These are phyloP conservation scores for Notamacropus eugenii DNA, from an alignment of 2,797 vertebrate genomes.

Conservation along the genomic window DNA sequence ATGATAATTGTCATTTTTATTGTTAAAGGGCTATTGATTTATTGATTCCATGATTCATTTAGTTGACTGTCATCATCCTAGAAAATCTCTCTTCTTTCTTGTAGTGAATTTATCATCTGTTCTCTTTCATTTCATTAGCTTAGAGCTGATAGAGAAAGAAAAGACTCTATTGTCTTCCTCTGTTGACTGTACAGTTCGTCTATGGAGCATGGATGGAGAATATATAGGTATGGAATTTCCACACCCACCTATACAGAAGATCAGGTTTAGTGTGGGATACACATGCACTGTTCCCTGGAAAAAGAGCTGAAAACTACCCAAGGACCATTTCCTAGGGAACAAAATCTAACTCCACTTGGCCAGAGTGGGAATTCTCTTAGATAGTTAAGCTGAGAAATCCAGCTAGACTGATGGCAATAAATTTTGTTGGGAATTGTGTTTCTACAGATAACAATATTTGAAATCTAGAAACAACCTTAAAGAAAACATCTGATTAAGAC, in stretches of 20 bases:
- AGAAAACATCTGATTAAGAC: neutral
- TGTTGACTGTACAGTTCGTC: slow-evolving; percentile 81
- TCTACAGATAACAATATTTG: neutral
- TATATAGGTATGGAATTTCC: slow-evolving; percentile 79
- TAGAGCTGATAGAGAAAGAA: slow-evolving; percentile 86
- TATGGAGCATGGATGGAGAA: slow-evolving; percentile 85
- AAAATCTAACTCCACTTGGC: neutral
- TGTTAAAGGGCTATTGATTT: neutral
- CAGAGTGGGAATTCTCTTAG: slow-evolving; percentile 7
- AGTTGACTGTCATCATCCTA: neutral
- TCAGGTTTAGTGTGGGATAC: too few relatives aligned
- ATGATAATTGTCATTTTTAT: neutral
- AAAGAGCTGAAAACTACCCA: neutral
- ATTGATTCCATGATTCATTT: neutral
- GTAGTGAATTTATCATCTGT: neutral
- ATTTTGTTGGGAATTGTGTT: neutral
- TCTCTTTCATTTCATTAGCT: slow-evolving; percentile 74
- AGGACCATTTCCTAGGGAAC: neutral
- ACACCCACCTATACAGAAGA: too few relatives aligned
- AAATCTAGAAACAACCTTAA: neutral
- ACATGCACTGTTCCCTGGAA: neutral
- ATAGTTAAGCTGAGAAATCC: neutral
- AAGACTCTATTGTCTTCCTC: slow-evolving; percentile 87
- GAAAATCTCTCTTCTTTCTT: neutral
- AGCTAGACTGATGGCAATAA: neutral